phyloP scores from a whole-genome alignment of 1,140 invertebrate species.

The Aphaenogaster ashmeadi region DNA sequence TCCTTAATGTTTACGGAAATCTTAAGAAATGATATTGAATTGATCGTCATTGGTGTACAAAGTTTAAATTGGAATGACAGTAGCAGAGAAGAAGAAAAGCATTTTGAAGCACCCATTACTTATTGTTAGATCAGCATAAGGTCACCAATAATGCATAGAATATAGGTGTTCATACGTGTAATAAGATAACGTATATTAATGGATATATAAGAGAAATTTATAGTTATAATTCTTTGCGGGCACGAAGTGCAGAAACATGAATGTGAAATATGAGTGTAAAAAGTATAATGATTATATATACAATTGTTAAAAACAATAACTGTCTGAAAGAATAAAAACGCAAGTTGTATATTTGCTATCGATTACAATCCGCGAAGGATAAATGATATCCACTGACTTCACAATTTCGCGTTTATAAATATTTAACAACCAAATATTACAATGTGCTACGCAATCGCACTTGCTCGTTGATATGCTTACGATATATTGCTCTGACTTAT shows the following conservation, averaged over 20 bases:
- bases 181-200: constrained; percentile 48
- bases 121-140: not conserved
- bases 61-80: constrained; percentile 18
- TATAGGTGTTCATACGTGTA: not conserved
- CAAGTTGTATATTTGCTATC: constrained; percentile 2
- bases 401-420: constrained; percentile 22
- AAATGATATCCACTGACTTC: not conserved
- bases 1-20: constrained; percentile 60
- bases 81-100: not conserved
- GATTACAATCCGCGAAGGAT: not conserved
- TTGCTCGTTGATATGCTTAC: constrained; percentile 73
- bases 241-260: constrained; percentile 21
- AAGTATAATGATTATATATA: constrained; percentile 16
- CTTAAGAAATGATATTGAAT: constrained; percentile 56
- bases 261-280: not conserved
- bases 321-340: not conserved
- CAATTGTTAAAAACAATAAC: constrained; percentile 36
- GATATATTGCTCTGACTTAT: constrained; percentile 70
- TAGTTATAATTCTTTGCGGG: constrained; percentile 32
- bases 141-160: constrained; percentile 28
- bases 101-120: constrained; percentile 24
- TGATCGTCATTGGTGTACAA: constrained; percentile 16
- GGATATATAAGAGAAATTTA: constrained; percentile 44
- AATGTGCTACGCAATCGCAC: constrained; percentile 18
- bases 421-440: constrained; percentile 37